Percentiles rank a stretch among this genome's conserved stretches.
phyloP scores from a whole-genome alignment of 2,797 vertebrate species.

The Chromobotia macracanthus region DNA sequence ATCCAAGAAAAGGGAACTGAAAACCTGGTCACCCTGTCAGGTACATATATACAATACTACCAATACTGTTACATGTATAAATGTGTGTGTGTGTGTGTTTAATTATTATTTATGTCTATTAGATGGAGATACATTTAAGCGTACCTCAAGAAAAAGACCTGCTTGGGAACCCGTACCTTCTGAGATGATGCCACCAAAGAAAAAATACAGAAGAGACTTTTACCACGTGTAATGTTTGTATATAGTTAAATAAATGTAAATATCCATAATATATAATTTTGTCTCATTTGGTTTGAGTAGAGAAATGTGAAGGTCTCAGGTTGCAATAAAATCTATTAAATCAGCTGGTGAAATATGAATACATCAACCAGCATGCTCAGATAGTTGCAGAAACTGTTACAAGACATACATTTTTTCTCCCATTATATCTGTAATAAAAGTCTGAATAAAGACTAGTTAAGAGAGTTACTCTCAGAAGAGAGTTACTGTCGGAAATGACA shows the following conservation, averaged over 20 bases:
- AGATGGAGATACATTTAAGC: neutral
- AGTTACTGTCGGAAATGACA: slow-evolving; percentile 77
- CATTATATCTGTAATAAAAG: neutral
- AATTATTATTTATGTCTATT: neutral
- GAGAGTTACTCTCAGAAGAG: slow-evolving; percentile 50
- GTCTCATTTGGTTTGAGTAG: too few relatives aligned
- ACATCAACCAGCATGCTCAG: neutral
- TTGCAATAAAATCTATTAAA: too few relatives aligned
- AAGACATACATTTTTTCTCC: neutral
- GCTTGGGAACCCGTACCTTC: neutral
- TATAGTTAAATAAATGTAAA: neutral
- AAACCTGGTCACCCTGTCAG: too few relatives aligned
- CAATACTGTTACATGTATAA: too few relatives aligned
- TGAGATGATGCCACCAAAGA: neutral
- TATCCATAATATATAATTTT: neutral
- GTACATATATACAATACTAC: too few relatives aligned
- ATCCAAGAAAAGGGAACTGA: too few relatives aligned
- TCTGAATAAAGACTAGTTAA: neutral
- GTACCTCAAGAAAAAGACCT: neutral
- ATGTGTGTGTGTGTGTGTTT: too few relatives aligned
- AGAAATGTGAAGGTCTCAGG: too few relatives aligned
- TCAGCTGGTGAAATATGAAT: too few relatives aligned
- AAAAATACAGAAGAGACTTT: too few relatives aligned
- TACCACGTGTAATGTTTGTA: neutral
- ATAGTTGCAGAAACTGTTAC: neutral